These are phyloP conservation scores for Bombycilla garrulus DNA, from an alignment of 2,113 vertebrate species.

Conservation along the genomic window DNA sequence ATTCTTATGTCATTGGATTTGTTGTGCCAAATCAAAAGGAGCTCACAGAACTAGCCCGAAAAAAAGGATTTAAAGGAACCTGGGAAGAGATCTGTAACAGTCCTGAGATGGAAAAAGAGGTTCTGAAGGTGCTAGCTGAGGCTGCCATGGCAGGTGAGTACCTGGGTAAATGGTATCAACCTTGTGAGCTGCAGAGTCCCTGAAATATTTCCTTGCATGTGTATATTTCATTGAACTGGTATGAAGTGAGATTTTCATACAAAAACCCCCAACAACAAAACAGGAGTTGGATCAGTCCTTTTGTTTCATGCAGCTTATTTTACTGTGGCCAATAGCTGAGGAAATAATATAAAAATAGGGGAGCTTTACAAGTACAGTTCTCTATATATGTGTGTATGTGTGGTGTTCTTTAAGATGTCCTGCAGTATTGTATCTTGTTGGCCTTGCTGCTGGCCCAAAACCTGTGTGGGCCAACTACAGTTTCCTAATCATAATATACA, in stretches of 20 bases:
- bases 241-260: not conserved
- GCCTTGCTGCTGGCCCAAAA: not conserved
- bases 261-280: not conserved
- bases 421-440: not conserved
- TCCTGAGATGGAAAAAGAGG: constrained; percentile 86
- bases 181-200: not conserved
- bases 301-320: not conserved
- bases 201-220: not conserved
- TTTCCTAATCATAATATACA: not conserved
- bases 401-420: not conserved
- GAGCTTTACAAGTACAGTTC: not conserved
- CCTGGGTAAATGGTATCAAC: not conserved
- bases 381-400: not conserved
- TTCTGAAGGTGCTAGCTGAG: constrained; percentile 85
- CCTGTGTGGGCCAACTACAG: not conserved
- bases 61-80: constrained; percentile 79
- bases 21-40: constrained; percentile 97
- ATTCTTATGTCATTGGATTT: constrained; percentile 93
- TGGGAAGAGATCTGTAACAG: constrained; percentile 89
- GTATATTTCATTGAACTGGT: not conserved
- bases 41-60: constrained; percentile 81
- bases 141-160: constrained; percentile 83
- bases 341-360: not conserved
- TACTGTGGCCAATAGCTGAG: not conserved
- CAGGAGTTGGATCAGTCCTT: not conserved